Conservation (phyloP, 2,888 invertebrate species). For the Cataglyphis rosenhaueri region DNA sequence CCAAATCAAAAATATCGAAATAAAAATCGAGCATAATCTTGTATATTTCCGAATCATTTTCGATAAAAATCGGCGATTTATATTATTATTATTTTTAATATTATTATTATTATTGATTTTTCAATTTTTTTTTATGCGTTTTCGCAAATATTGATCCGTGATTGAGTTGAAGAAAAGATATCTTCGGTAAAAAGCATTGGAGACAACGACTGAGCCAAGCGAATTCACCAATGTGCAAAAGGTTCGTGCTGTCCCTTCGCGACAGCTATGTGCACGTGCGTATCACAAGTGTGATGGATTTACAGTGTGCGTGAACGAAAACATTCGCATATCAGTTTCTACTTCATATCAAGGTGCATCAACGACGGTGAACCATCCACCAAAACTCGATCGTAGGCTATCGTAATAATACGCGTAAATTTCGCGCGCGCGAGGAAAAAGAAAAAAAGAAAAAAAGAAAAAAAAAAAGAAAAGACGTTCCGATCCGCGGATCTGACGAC, state of each 20-base stretch:
- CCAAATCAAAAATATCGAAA: not conserved
- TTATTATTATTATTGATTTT: not conserved
- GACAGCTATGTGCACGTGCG: slow-evolving; percentile 50
- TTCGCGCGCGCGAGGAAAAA: slow-evolving; percentile 15
- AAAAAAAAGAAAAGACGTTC: not conserved
- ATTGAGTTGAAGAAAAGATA: not conserved
- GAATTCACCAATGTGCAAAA: slow-evolving; percentile 46
- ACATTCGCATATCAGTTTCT: slow-evolving; percentile 64
- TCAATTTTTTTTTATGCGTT: not conserved
- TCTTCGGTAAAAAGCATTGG: slow-evolving; percentile 28
- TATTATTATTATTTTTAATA: not conserved
- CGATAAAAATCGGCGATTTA: not conserved
- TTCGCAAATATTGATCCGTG: not conserved
- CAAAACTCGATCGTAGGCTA: slow-evolving; percentile 33
- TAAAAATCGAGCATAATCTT: not conserved
- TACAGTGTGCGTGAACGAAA: slow-evolving; percentile 59
- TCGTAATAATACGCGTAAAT: slow-evolving; percentile 13
- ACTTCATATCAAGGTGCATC: slow-evolving; percentile 64
- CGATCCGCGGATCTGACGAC: slow-evolving; percentile 19
- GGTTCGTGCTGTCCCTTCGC: slow-evolving; percentile 58
- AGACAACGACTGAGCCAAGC: slow-evolving; percentile 50
- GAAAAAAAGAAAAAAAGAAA: no score
- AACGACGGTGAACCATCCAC: slow-evolving; percentile 56
- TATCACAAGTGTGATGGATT: slow-evolving; percentile 47
- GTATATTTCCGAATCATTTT: not conserved